A percentile compares a stretch with the other conserved stretches of the same genome.
phyloP scores from a whole-genome alignment of 2,113 vertebrate species.

The Uria lomvia region DNA sequence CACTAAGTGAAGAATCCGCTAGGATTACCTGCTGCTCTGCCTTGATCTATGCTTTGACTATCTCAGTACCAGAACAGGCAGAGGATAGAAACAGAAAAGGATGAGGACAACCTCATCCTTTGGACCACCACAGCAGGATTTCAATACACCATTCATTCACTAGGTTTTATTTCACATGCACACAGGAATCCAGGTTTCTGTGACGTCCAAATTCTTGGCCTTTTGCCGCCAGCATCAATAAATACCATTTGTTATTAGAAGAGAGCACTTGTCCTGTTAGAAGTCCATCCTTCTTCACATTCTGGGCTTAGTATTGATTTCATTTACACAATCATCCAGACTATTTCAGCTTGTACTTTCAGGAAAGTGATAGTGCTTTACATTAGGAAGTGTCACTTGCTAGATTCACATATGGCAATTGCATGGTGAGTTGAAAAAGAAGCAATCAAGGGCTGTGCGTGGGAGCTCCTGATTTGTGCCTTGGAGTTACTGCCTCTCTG shows the following conservation, averaged over 20 bases:
- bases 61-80: not conserved
- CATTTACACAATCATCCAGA: not conserved
- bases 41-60: not conserved
- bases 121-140: not conserved
- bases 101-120: not conserved
- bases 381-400: conserved; percentile 20
- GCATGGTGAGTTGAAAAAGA: conserved; percentile 44
- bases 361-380: conserved; percentile 11
- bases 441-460: conserved; percentile 12
- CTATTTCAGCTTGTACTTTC: conserved; percentile 8
- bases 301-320: not conserved
- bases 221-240: not conserved
- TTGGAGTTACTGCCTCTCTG: conserved; percentile 33
- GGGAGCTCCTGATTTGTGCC: conserved; percentile 33
- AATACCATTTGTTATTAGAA: not conserved
- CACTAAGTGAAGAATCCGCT: not conserved
- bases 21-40: not conserved
- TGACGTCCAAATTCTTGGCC: not conserved
- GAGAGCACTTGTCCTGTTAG: not conserved
- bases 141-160: not conserved
- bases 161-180: not conserved
- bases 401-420: conserved; percentile 52
- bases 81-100: not conserved
- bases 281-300: not conserved
- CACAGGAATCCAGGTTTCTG: not conserved